Evolutionary conservation across 1,140 invertebrate genomes (phyloP).

Genomic region (Phymorhynchus buccinoides): DNA sequence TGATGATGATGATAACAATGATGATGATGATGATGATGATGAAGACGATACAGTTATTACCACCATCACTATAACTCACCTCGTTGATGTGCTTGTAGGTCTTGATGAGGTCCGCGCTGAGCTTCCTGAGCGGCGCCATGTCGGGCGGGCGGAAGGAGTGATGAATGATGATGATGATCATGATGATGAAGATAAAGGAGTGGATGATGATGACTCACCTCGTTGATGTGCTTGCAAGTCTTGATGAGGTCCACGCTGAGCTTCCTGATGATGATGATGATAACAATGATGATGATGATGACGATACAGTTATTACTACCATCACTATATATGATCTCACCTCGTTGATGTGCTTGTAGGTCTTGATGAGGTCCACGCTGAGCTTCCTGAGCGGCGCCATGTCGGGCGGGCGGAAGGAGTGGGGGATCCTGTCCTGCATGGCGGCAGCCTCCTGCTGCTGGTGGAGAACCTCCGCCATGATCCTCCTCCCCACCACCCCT

Average conservation of each 20-base stretch:
- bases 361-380: conserved; percentile 99
- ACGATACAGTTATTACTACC: no score
- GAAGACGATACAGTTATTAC: no score
- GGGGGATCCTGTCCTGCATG: conserved; percentile 67
- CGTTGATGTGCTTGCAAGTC: conserved; percentile 99
- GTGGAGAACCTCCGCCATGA: conserved; percentile 62
- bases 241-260: conserved; percentile 99
- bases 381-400: conserved; percentile 95
- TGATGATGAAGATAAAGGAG: no score
- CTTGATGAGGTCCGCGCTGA: conserved; percentile 99
- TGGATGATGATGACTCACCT: no score
- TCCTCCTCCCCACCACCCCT: conserved; percentile 53
- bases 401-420: conserved; percentile 75
- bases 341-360: conserved; percentile 99
- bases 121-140: conserved; percentile 93
- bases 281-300: no score
- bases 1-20: no score
- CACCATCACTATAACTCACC: no score
- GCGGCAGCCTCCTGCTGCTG: conserved; percentile 61
- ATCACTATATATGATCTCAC: no score
- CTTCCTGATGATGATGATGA: no score
- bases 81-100: conserved; percentile 99
- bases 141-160: conserved; percentile 77
- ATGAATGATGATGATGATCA: no score
- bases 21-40: no score